These are phyloP conservation scores for Archocentrus centrarchus DNA, from an alignment of 2,113 vertebrate genomes.

Conservation along the genomic window DNA sequence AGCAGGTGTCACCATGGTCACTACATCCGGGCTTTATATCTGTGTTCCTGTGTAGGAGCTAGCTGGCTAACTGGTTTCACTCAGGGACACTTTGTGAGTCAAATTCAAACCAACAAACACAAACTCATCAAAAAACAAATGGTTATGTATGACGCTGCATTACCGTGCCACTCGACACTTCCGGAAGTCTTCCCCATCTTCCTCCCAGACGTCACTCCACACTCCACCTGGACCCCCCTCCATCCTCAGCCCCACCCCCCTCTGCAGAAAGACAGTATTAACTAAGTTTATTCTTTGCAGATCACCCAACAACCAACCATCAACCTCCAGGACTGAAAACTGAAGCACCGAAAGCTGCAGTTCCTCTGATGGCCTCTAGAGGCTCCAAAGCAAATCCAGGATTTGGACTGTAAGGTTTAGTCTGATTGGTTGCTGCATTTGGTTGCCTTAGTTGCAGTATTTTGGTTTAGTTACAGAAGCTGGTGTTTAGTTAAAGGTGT, in stretches of 20 bases:
- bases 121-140: neutral
- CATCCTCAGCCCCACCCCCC: neutral
- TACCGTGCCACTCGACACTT: conserved; percentile 60
- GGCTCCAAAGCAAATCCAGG: neutral
- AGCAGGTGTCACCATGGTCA: neutral
- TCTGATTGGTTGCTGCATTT: neutral
- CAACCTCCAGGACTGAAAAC: neutral
- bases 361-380: neutral
- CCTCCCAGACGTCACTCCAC: conserved; percentile 46
- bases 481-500: neutral
- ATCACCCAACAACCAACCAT: neutral
- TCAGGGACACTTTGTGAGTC: neutral
- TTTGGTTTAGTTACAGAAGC: neutral
- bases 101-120: neutral
- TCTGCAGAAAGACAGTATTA: conserved; percentile 36
- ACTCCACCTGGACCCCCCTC: neutral
- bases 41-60: neutral
- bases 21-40: no score
- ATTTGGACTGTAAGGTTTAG: neutral
- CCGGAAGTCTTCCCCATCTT: conserved; percentile 50
- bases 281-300: neutral
- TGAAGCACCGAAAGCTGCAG: neutral
- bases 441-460: neutral
- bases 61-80: neutral
- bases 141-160: neutral